Base-by-base conservation (phyloP, 2,888 invertebrate genomes). In the Euplagia quadripunctaria region DNA sequence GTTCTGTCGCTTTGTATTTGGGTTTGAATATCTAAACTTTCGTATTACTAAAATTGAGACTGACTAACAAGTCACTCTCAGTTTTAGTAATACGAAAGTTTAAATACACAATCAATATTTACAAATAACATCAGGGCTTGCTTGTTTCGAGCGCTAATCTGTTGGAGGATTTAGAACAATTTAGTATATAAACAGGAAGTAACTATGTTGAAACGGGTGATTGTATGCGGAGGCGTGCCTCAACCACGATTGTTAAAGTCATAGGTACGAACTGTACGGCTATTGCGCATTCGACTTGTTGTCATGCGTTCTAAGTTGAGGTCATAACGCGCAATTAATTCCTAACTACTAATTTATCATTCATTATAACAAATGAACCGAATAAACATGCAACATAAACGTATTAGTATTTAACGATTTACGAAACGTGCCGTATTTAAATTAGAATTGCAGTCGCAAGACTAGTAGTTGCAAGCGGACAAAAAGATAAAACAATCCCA, bases 151-250 rank as follows among this genome's bases (percentile, higher is more conserved):
- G 71, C 72, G 70, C 72, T 80, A 80, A 83, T 86, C 86, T 84
- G 79, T 85, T 83, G 82, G 81, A 78, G 77, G 77, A 85, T 86
- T 85, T 82, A 84, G 79, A 80, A 85, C 84, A 84, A 85, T 85
- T 86, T 75, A 82, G 84, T 80, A 68, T 86, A 82, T 90, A 92
- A 90, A 93, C 94, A 93, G 95, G 95, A 94, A 94, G 90, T 87
- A 85, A 82, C 79, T 87, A 84, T 91, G 88, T 90, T 86, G 88
- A 90, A 92, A 90, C 88, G 86, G 87, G 87, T 83, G 90, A 93
- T 91, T 91, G 91, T 90, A 79, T 84, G 84, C 80, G 93, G 92
- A 91, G 94, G 94, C 83, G 94, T 92, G 93, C 82, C 90, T 86
- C 78, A 79, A 82, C 82, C 82, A 84, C 86, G 90, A 91, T 92